Evolutionary conservation across 2,888 invertebrate species (phyloP), one percentile per base, ranked within the genome.

Genomic region (Chloroclystis v-ata): DNA sequence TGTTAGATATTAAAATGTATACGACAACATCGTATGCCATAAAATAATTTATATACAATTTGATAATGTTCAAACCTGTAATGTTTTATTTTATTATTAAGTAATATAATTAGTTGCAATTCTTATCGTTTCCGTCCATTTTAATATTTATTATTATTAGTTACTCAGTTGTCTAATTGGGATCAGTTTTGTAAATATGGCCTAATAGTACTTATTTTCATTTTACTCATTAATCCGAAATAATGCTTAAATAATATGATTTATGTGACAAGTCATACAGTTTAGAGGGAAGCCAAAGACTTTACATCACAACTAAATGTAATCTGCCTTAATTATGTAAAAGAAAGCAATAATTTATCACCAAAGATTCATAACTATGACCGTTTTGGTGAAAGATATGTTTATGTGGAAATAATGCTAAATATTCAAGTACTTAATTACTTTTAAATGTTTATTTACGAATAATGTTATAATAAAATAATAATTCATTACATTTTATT

Each of bases 121-220:
- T 76, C 81, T 82, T 85, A 85, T 86, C 83, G 61, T 82, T 86
- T 85, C 87, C 87, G 86, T 87, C 86, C 87, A 87, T 69, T 72
- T 69, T 69, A 69, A 62, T 66, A 63, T 56, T 65, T 67, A 73
- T 72, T 70, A 63, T 67, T 65, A 73, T 72, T 70, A 63, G 66
- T 65, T 67, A 67, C 60, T 66, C 58, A 58, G 50, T 58, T 61
- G 11, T 33, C 13, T 58, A 64, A 64, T 72, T 72, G 61, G 62
- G 61, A 59, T 61, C 60, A 61, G 57, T 58, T 44, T 58, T 67
- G 58, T 65, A 72, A 69, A 73, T 73, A 72, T 57, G 63, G 63
- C 61, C 61, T 67, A 58, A 61, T 58, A 4, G 20, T 20, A 59
- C 46, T 61, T 67, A 63, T 59, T 63, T 46, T 43, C 43, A 37